Percentiles rank a stretch among this genome's conserved stretches.
These are phyloP conservation scores for Kryptolebias ocellatus DNA, from an alignment of 2,797 vertebrate genomes.

Conservation along the genomic window DNA sequence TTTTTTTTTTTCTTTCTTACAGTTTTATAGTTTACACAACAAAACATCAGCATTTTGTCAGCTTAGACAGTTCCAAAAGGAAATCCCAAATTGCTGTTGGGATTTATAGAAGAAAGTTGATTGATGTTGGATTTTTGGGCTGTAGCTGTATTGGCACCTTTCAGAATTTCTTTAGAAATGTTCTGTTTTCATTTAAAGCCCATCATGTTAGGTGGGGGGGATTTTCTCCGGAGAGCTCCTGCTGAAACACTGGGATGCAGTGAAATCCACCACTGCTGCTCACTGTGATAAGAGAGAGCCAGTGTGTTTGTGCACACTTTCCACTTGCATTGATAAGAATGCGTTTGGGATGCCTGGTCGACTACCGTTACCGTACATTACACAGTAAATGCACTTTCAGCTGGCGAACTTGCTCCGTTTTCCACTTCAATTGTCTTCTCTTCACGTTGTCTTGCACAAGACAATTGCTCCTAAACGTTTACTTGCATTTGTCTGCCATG, in stretches of 20 bases:
- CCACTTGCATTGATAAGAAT: conserved; percentile 8
- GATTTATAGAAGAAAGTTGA: too few species aligned
- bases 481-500: conserved; percentile 65
- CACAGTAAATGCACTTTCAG: conserved; percentile 82
- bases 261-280: conserved; percentile 12
- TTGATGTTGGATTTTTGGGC: too few species aligned
- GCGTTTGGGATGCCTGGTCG: conserved; percentile 45
- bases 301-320: conserved; percentile 8
- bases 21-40: too few species aligned
- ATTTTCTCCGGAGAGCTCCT: conserved; percentile 53
- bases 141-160: too few species aligned
- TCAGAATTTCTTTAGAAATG: too few species aligned
- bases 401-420: conserved; percentile 62
- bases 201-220: conserved; percentile 29
- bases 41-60: too few species aligned
- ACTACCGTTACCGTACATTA: conserved; percentile 63
- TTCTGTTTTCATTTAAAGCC: neutral
- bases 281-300: neutral
- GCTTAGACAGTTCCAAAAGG: too few species aligned
- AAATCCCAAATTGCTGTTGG: too few species aligned
- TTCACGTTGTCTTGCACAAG: conserved; percentile 64
- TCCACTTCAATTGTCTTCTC: conserved; percentile 55
- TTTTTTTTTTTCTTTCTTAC: too few species aligned
- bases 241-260: conserved; percentile 35
- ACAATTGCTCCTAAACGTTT: conserved; percentile 66